A percentile compares a stretch with the other conserved stretches of the same genome.
phyloP scores from a whole-genome alignment of 2,888 invertebrate species.

The Ormyrus thymus region DNA sequence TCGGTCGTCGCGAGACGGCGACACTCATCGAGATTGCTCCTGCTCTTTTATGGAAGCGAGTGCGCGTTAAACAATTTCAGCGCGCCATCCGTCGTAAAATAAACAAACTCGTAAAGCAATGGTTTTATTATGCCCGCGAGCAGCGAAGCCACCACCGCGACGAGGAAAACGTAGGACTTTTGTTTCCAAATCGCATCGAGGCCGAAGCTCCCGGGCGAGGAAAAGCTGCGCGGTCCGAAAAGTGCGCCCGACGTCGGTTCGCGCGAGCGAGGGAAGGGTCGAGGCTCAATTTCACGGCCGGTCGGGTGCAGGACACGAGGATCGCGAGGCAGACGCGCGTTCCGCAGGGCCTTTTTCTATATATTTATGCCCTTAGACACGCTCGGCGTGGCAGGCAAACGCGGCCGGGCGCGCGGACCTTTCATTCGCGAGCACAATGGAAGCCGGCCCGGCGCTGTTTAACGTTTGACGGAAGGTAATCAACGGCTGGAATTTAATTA shows the following conservation, averaged over 20 bases:
- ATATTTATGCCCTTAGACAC: slow-evolving; percentile 72
- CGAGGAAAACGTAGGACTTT: too few species aligned
- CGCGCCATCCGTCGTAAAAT: too few species aligned
- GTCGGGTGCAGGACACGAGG: slow-evolving; percentile 59
- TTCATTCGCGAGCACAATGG: slow-evolving; percentile 8
- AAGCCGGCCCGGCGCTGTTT: neutral
- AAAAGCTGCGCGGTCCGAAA: too few species aligned
- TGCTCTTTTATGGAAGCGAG: too few species aligned
- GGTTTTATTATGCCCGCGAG: too few species aligned
- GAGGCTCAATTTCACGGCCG: slow-evolving; percentile 73
- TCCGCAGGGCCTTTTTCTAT: slow-evolving; percentile 58
- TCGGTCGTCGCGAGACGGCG: neutral
- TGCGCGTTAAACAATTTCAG: slow-evolving; percentile 10
- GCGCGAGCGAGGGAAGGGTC: slow-evolving; percentile 48
- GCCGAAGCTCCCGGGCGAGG: too few species aligned
- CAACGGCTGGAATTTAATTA: neutral
- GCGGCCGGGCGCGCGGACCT: neutral
- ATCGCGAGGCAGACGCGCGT: slow-evolving; percentile 47
- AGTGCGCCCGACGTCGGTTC: neutral
- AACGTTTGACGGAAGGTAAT: slow-evolving; percentile 8
- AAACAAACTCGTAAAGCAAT: too few species aligned
- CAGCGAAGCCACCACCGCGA: too few species aligned
- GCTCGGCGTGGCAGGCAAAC: slow-evolving; percentile 57
- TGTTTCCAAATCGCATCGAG: too few species aligned
- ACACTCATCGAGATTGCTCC: neutral